Percentiles rank a stretch among this genome's conserved stretches.
These are phyloP conservation scores for Campylomormyrus numenius DNA, from an alignment of 2,113 vertebrate species.

Conservation along the genomic window DNA sequence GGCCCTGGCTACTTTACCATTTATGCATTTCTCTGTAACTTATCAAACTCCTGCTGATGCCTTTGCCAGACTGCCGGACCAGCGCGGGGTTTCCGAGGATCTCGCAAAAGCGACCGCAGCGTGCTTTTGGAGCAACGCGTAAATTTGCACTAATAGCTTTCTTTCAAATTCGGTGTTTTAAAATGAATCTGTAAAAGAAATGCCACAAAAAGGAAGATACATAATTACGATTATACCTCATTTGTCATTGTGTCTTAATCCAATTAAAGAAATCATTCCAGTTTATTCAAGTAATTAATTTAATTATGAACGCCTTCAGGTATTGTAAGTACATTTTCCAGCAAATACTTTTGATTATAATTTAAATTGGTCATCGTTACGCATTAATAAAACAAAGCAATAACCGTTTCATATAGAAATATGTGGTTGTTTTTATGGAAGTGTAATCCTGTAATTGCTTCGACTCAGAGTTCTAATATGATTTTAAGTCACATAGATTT, in stretches of 20 bases:
- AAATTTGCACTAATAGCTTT: not conserved
- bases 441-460: not conserved
- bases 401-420: not conserved
- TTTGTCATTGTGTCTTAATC: not conserved
- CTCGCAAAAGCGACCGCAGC: not conserved
- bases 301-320: not conserved
- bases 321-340: constrained; percentile 4
- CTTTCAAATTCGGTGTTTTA: not conserved
- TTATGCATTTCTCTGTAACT: not conserved
- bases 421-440: not conserved
- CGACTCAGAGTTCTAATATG: not conserved
- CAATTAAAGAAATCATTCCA: not conserved
- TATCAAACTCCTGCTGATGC: not conserved
- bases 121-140: not conserved
- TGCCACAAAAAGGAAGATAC: not conserved
- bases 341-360: not conserved
- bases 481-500: not conserved
- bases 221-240: not conserved
- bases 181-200: not conserved
- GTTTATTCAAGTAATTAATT: constrained; percentile 18
- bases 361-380: constrained; percentile 5
- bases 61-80: not conserved
- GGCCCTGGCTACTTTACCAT: not conserved
- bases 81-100: not conserved
- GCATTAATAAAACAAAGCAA: not conserved